Evolutionary conservation across 2,888 invertebrate species (phyloP), one percentile per base, ranked within the genome.

Genomic region (Pollenia labialis): DNA sequence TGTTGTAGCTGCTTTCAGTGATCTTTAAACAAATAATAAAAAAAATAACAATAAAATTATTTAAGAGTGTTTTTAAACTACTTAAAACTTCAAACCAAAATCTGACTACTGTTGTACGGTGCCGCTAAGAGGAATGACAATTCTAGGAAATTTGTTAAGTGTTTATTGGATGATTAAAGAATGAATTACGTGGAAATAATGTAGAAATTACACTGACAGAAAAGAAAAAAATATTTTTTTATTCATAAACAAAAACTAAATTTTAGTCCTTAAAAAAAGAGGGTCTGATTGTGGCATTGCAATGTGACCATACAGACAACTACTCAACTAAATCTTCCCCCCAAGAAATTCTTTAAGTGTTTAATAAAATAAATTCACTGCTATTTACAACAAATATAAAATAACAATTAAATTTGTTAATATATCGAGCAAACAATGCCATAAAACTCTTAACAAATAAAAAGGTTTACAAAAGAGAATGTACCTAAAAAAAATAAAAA

Each of bases 371-470:
- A 32, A 40, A 48, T 69, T 14, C 74, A 66, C 60, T 74, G 74
- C 42, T 74, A 48, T 50, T 32, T 69, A 42, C 46, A 69, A 46
- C 46, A 62, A 75, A 6, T 23, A 69, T 8, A 62, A 79, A 77
- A 77, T 69, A 32, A 81, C 74, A 84, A 87, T 84, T 84, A 84
- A 87, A 84, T 69, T 84, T 84, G 87, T 87, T 81, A 87, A 87
- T 87, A 84, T 84, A 81, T 84, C 84, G 77, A 69, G 81, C 87
- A 87, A 87, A 87, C 84, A 84, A 74, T 58, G 46, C 42, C 44
- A 72, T 68, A 81, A 87, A 84, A 83, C 79, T 80, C 23, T 77
- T 56, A 68, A 72, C 75, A 69, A 64, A 46, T 68, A 18, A 42
- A 84, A 69, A 44, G 6, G 14, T 42, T 32, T 16, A 46, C 32